Evolutionary conservation across 1,140 invertebrate genomes (phyloP), one percentile per base, ranked within the genome.

Genomic region (Drosophila baimaii): DNA sequence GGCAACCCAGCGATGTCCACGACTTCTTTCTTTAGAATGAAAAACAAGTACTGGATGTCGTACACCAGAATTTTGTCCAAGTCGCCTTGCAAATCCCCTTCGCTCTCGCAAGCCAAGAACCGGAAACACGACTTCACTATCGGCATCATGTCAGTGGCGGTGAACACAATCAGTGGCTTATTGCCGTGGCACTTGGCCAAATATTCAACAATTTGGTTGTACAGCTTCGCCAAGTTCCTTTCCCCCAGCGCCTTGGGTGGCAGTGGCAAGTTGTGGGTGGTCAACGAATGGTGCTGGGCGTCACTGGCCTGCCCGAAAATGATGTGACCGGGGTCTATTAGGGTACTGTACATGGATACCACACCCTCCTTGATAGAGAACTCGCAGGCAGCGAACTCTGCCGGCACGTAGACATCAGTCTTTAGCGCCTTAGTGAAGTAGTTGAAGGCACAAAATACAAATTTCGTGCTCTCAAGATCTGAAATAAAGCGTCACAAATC

Each of bases 241-340:
- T 92, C 91, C 1, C 91, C 91, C 33, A 90, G 17, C 12, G 91
- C 91, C 4, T 77, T 56, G 0, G 91, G 91, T 2, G 89, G 91
- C 37, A 92, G 31, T 0, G 91, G 91, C 13, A 92, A 47, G 7
- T 66, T 52, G 33, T 92, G 91, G 0, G 91, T 90, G 0, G 47
- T 64, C 0, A 35, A 33, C 0, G 82, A 23, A 46, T 91, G 83
- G 12, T 70, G 47, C 25, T 66, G 58, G 7, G 91, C 66, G 8
- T 91, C 78, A 76, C 77, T 71, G 23, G 44, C 29, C 19, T 74
- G 82, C 1, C 91, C 91, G 33, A 86, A 91, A 6, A 83, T 77
- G 0, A 80, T 44, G 0, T 83, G 71, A 13, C 77, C 86, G 7
- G 91, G 91, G 72, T 92, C 77, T 3, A 92, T 78, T 5, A 85